A percentile compares a stretch with the other conserved stretches of the same genome.
These are phyloP conservation scores for Alectoris magna DNA, from an alignment of 2,797 vertebrate genomes.

Conservation along the genomic window DNA sequence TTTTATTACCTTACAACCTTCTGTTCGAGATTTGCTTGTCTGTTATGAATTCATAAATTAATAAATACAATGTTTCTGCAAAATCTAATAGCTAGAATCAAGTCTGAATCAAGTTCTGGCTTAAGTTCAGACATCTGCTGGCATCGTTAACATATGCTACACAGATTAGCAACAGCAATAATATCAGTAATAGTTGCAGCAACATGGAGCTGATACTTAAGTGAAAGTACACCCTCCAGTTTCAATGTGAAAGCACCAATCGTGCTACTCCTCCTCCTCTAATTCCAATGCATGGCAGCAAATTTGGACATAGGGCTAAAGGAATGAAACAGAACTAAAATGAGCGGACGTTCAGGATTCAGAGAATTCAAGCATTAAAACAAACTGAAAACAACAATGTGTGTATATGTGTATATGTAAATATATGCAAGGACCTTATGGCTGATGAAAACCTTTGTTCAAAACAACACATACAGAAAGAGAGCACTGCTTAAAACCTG, in stretches of 20 bases:
- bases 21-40: conserved; percentile 7
- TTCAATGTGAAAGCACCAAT: neutral
- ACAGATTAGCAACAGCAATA: conserved; percentile 29
- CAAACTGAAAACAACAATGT: neutral
- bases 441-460: neutral
- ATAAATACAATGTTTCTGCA: conserved; percentile 2
- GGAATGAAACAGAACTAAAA: neutral
- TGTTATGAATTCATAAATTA: conserved; percentile 29
- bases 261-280: neutral
- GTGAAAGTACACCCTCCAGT: neutral
- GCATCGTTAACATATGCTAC: conserved; percentile 7
- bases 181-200: conserved; percentile 10
- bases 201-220: neutral
- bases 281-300: neutral
- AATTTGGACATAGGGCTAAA: neutral
- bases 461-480: neutral
- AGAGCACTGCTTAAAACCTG: neutral
- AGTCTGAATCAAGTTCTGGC: neutral
- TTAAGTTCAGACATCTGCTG: conserved; percentile 50
- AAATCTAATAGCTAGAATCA: conserved; percentile 1
- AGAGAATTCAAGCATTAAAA: neutral
- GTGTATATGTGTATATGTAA: no score
- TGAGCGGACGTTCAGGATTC: neutral
- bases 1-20: neutral
- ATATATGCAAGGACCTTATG: neutral